These are phyloP conservation scores for Phragmatobia fuliginosa DNA, from an alignment of 2,888 invertebrate genomes.

Conservation along the genomic window DNA sequence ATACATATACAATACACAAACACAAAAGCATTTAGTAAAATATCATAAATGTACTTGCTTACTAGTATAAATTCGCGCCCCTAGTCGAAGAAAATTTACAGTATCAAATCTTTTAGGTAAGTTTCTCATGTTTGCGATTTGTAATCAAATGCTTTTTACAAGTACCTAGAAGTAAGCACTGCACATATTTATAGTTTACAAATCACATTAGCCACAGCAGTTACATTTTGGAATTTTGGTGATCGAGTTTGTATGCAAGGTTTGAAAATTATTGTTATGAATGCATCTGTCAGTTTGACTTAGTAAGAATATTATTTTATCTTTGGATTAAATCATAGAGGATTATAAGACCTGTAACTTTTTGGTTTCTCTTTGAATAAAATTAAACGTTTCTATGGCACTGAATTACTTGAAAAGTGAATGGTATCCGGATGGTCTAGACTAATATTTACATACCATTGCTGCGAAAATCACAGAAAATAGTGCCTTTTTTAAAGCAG, in stretches of 20 bases:
- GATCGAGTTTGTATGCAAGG: neutral
- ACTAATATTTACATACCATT: too few relatives aligned
- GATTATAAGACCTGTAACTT: neutral
- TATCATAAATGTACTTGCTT: slow-evolving; percentile 6
- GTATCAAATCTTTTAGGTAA: slow-evolving; percentile 4
- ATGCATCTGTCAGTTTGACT: neutral
- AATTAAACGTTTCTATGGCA: too few relatives aligned
- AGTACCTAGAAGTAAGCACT: neutral
- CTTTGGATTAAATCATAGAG: neutral
- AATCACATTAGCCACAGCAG: slow-evolving; percentile 13
- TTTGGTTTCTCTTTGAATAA: neutral
- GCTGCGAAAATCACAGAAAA: too few relatives aligned
- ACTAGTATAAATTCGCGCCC: slow-evolving; percentile 10
- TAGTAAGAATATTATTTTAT: neutral
- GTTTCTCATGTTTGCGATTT: slow-evolving; percentile 19
- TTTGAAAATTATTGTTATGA: neutral
- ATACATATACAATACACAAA: neutral
- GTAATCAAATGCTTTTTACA: slow-evolving; percentile 9
- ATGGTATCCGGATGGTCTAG: too few relatives aligned
- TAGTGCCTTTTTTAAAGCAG: too few relatives aligned
- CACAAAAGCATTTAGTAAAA: neutral
- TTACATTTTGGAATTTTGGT: slow-evolving; percentile 1
- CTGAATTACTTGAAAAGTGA: too few relatives aligned
- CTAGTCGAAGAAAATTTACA: slow-evolving; percentile 11
- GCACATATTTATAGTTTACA: slow-evolving; percentile 15